Evolutionary conservation across 2,113 vertebrate genomes (phyloP), one percentile per base, ranked within the genome.

Genomic region (Eulacestoma nigropectus): DNA sequence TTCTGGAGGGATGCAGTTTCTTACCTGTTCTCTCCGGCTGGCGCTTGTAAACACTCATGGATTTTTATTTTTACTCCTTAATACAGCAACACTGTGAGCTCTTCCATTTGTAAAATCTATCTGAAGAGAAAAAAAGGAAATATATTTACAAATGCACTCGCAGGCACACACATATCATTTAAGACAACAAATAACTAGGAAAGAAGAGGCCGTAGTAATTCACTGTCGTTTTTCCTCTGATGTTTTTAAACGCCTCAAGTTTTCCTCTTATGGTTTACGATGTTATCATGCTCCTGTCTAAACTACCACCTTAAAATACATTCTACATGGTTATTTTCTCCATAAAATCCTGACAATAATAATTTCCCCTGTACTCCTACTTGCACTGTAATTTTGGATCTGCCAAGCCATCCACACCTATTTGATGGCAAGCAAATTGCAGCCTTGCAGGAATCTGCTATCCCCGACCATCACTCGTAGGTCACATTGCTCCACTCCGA

Each of bases 311-410:
- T 95, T 94, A 92, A 96, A 97, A 96, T 96, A 93, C 57, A 82
- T 93, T 93, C 94, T 67, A 42, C 5, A 11, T 87, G 93, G 95
- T 95, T 96, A 94, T 95, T 96, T 96, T 94, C 94, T 84, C 94
- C 93, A 94, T 97, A 95, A 96, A 97, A 30, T 57, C 76, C 74
- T 84, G 93, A 89, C 90, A 95, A 96, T 82, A 96, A 96, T 96
- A 86, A 97, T 96, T 95, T 91, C 69, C 89, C 60, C 91, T 79
- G 65, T 92, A 93, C 62, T 95, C 89, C 84, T 92, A 15, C 93
- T 85, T 39, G 41, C 83, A 46, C 81, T 85, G 84, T 95, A 95
- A 96, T 94, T 94, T 92, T 42, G 84, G 87, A 70, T 67, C 90
- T 96, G 94, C 80, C 84, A 87, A 87, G 47, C 69, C 81, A 16